Evolutionary conservation across 2,888 invertebrate species (phyloP), one percentile per base, ranked within the genome.

Genomic region (Andrena praecox): DNA sequence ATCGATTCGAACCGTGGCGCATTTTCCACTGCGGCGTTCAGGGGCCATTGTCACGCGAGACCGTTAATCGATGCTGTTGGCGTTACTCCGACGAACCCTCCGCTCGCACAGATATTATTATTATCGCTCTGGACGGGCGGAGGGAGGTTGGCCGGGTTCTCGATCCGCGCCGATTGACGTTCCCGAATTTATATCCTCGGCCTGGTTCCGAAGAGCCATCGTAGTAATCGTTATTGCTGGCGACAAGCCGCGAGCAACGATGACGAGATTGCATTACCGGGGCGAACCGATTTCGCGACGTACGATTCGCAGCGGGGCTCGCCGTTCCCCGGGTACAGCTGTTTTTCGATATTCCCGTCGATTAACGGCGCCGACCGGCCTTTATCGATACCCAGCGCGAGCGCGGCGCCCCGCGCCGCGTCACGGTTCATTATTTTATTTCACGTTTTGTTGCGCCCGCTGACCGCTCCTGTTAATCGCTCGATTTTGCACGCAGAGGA

Each of bases 201-300:
- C 67, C 10, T 16, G 33, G 62, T n/a, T 7, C 20, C 52, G 60
- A 77, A 77, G 78, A 77, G 72, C 67, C 59, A 35, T 70, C 76
- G 80, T 82, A 86, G 88, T 88, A 89, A 89, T 90, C 85, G 87
- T 90, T 89, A 90, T 90, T 86, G 85, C 82, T 75, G 76, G 78
- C 87, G 90, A 89, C 90, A 87, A 80, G 84, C 75, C 81, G 62
- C 68, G 80, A 82, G 79, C 84, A 80, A 79, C 83, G 85, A 75
- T 89, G 83, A 89, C 85, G 85, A 85, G 87, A 91, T 90, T 89
- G 77, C 78, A 86, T 90, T 89, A 88, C 81, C 31, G 12, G 48
- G 6, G 42, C n/a, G 59, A 54, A 6, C 16, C 72, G 78, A 80
- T 80, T 80, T 68, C 35, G n/a, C 42, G 31, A 7, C 20, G 16